Evolutionary conservation across 2,113 vertebrate species (phyloP), one percentile per base, ranked within the genome.

Genomic region (Stegastes partitus): DNA sequence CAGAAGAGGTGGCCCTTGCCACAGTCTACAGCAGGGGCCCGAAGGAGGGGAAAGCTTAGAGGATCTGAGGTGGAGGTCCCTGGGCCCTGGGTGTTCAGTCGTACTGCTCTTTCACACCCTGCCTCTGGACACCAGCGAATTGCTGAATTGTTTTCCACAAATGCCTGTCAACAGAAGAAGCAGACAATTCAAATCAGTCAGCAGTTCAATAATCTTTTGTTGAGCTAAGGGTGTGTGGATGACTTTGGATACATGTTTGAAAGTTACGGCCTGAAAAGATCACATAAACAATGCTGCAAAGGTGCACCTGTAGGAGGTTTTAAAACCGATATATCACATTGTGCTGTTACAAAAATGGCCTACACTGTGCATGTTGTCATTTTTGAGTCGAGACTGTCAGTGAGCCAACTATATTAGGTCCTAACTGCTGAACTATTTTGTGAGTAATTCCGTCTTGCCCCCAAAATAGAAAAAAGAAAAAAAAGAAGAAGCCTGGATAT

Each of bases 131-230:
- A 99, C 98, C 98, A 99, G 83, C 96, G 96, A 91, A 99, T 99
- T 71, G 96, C 97, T 86, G 98, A 95, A 93, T 99, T 99, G 94
- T 99, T 99, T 95, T 99, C 98, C 88, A 99, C 98, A 94, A 99
- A 99, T 9, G 98, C 98, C 98, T 99, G 85, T 45, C 16, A 75
- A 84, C 21, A 71, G 19, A 79, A 67, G 3, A 59, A 54, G 34
- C 11, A 28, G 14, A 58, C 14, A 45, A 7, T 69, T 39, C 12
- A 58, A 37, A 62, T 39, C 2, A 54, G 25, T 63, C 2, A 3
- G 39, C 16, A 67, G 42, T 63, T 45, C 37, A 57, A 25, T 4
- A 22, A 57, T 25, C 16, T 5, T n/a, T 15, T 69, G 18, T 15
- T 57, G 6, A 34, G 31, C 31, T 34, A 9, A 34, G 31, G 31